Evolutionary conservation across 1,140 invertebrate species (phyloP).

Genomic region (Lepidurus apus): DNA sequence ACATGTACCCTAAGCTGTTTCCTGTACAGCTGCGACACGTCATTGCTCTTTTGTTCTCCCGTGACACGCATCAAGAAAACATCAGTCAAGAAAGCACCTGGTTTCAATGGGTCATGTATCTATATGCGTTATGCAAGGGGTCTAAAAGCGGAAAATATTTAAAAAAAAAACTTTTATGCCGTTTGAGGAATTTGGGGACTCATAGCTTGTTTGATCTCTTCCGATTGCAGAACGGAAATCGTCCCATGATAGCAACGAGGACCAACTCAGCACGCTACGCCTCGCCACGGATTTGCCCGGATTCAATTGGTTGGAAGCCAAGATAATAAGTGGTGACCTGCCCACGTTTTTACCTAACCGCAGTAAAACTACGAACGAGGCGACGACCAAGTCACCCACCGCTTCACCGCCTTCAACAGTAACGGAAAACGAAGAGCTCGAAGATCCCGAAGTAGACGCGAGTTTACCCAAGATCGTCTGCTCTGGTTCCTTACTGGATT

Average conservation of each 20-base stretch:
- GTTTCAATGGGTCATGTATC: background rate
- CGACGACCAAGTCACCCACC: background rate
- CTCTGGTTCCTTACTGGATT: background rate
- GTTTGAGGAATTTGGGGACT: background rate
- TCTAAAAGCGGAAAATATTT: background rate
- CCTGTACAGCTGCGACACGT: background rate
- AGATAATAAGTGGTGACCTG: conserved; percentile 18
- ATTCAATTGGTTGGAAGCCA: conserved; percentile 33
- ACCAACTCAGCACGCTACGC: conserved; percentile 26
- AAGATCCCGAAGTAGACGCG: background rate
- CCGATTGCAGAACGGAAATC: background rate
- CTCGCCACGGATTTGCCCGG: conserved; percentile 31
- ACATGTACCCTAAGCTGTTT: conserved; percentile 7
- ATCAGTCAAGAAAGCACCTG: background rate
- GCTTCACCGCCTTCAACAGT: background rate
- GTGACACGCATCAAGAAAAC: background rate
- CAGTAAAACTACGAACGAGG: background rate
- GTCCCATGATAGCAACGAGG: conserved; percentile 13
- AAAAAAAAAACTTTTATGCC: background rate
- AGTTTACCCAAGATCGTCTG: background rate
- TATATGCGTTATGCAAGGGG: background rate
- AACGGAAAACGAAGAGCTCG: background rate
- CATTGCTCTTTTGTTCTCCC: background rate
- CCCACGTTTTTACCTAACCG: background rate
- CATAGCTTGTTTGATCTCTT: background rate